Base-by-base conservation (phyloP, 1,140 invertebrate species). In the Conus betulinus region DNA sequence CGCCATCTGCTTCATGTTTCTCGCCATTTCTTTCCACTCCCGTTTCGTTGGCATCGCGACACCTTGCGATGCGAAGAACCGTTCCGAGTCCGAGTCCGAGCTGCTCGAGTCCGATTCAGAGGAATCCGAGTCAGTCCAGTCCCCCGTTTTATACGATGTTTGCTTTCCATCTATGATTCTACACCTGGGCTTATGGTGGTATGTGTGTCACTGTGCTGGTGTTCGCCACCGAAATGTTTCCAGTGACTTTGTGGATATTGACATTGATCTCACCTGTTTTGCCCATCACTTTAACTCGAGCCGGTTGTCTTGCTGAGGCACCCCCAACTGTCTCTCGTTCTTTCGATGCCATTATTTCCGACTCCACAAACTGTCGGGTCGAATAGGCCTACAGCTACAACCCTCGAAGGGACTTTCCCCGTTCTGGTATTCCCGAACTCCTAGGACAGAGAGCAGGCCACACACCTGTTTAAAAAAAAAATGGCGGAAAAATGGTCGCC, bases 231-330 rank as follows among this genome's bases (percentile, higher is more conserved):
- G 25, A 71, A 15, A 86, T 67, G 53, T 51, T 86, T 3, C 85
- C 85, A 13, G 25, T 11, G 71, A 86, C 76, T 8, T 25, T 74
- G 63, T 53, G 27, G 51, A 86, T 86, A 63, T 86, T 86, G 11
- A 86, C 85, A 15, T 76, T 86, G 10, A 76, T 51, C 27, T 13
- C 0, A 51, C 27, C 39, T 3, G 7, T 23, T 53, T 25, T n/a
- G 3, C 51, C 25, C 2, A 76, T 8, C 60, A 74, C 15, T 52
- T 86, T 86, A 10, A 67, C 60, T 20, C 52, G 55, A 67, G 57
- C 84, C 0, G n/a, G n/a, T 1, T 53, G 2, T 17, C 25, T 25
- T 55, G 23, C 27, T 51, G 51, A 52, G 4, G 60, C 20, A 8
- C 8, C 20, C 23, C 20, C 3, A 10, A 20, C 13, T 76, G 20